phyloP scores from a whole-genome alignment of 2,113 vertebrate species.

The Meleagris gallopavo region DNA sequence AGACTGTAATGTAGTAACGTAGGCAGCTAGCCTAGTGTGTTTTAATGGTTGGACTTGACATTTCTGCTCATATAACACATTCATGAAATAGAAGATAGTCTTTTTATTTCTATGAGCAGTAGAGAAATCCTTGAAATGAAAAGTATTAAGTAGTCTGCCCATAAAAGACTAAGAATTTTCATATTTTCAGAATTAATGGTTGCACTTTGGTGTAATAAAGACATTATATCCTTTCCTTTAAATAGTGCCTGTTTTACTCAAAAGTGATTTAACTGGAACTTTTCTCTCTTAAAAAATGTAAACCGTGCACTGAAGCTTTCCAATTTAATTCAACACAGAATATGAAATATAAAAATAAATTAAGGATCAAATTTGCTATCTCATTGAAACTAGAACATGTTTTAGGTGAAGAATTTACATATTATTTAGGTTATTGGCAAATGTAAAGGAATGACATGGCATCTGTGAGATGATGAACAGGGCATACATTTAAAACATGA shows the following conservation, averaged over 20 bases:
- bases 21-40: background rate
- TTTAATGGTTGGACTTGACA: background rate
- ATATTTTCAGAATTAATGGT: background rate
- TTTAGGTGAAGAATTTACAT: slow-evolving; percentile 30
- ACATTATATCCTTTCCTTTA: background rate
- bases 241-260: background rate
- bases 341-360: background rate
- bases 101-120: background rate
- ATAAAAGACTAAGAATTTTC: background rate
- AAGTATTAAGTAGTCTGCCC: background rate
- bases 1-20: background rate
- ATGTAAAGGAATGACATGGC: slow-evolving; percentile 28
- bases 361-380: background rate
- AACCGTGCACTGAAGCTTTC: background rate
- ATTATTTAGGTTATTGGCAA: slow-evolving; percentile 39
- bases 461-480: background rate
- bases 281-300: background rate
- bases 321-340: background rate
- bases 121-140: background rate
- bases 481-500: slow-evolving; percentile 6
- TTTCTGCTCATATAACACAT: background rate
- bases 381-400: background rate
- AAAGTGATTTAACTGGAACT: background rate
- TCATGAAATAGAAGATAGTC: background rate
- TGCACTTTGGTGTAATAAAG: background rate